Evolutionary conservation across 2,888 invertebrate species (phyloP), one percentile per base, ranked within the genome.

Genomic region (Acrocyrtus sp.): DNA sequence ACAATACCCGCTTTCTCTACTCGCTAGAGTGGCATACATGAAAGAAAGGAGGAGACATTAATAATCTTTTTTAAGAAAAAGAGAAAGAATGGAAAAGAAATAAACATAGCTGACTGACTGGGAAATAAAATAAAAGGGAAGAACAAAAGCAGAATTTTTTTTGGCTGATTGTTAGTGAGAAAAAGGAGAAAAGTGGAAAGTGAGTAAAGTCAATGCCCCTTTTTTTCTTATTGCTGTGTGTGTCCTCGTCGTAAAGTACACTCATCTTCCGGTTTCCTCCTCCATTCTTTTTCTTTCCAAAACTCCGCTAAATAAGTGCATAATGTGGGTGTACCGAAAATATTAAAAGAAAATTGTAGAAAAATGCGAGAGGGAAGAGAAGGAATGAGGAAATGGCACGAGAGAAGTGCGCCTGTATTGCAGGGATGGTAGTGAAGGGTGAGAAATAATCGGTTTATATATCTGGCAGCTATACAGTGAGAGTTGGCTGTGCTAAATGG

Each of bases 181-280:
- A 50, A 22, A 22, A 50, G 50, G 21, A 22, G 17, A n/a, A n/a
- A n/a, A n/a, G n/a, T n/a, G n/a, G n/a, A n/a, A n/a, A 45, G 50
- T 22, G 34, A 34, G 34, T 34, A 34, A 50, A 50, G 50, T 50
- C 50, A 50, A 50, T 50, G 50, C 50, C 50, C 50, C 3, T 19
- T 19, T 8, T 47, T 4, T 1, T n/a, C n/a, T n/a, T n/a, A n/a
- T n/a, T n/a, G n/a, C n/a, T 19, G 10, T 19, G 19, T 47, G 47
- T 47, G 21, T 47, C 47, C n/a, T 19, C 22, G 50, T 6, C 50
- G 50, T 50, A 21, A 50, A 50, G 50, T 50, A 50, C 50, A 50
- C 50, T 50, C 50, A 50, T 50, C 50, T 15, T 45, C 45, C 45
- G 17, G 34, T 17, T 17, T 45, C 45, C 17, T n/a, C 45, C 45